phyloP scores from a whole-genome alignment of 1,140 invertebrate genomes.

The Sycophila sp. region DNA sequence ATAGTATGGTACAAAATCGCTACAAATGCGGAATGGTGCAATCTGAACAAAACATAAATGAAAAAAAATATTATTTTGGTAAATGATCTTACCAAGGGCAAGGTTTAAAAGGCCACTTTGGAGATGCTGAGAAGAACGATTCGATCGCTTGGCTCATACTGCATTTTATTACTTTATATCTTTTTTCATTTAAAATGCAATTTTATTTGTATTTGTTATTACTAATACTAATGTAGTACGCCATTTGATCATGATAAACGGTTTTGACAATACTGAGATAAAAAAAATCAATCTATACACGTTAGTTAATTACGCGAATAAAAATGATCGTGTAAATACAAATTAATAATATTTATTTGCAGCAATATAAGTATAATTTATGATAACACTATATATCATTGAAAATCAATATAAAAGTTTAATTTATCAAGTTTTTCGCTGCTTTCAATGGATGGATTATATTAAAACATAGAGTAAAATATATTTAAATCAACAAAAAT shows the following conservation, averaged over 20 bases:
- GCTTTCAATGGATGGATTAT: conserved; percentile 23
- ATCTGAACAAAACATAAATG: conserved; percentile 1
- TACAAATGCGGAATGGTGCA: conserved; percentile 26
- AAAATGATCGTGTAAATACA: conserved; percentile 36
- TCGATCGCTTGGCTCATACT: conserved; percentile 5
- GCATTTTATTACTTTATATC: too few relatives aligned
- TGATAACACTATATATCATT: conserved; percentile 19
- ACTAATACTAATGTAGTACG: neutral
- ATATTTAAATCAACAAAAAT: conserved; percentile 46
- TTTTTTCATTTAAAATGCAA: neutral
- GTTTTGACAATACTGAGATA: conserved; percentile 36
- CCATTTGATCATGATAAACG: neutral
- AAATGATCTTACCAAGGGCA: conserved; percentile 15
- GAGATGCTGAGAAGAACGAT: conserved; percentile 25
- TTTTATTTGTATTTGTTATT: neutral
- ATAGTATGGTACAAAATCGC: conserved; percentile 33
- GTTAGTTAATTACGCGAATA: conserved; percentile 43
- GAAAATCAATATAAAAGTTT: conserved; percentile 26
- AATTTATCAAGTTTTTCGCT: conserved; percentile 15
- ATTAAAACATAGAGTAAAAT: conserved; percentile 34
- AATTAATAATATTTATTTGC: conserved; percentile 30
- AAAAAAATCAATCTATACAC: too few relatives aligned
- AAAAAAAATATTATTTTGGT: conserved; percentile 15
- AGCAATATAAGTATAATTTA: conserved; percentile 23
- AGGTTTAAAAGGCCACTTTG: conserved; percentile 35